Conservation (phyloP, 2,888 invertebrate genomes). For the Sesamia inferens region DNA sequence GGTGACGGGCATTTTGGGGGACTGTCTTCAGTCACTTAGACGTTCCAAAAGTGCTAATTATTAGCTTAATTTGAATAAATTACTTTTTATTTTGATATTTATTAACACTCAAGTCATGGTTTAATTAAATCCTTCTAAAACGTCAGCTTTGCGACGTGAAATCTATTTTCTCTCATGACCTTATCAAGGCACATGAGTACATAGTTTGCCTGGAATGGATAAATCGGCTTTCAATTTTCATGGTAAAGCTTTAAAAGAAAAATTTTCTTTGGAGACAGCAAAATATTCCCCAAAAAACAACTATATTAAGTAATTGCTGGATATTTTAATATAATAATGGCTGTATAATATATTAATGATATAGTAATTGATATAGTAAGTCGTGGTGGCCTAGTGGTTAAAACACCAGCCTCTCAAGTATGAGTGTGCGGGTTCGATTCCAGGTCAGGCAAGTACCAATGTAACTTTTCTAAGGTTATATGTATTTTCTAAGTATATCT, state of each 20-base stretch:
- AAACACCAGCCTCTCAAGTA: too few relatives aligned
- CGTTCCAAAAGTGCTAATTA: not conserved
- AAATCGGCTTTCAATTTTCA: slow-evolving; percentile 27
- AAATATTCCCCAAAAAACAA: not conserved
- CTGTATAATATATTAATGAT: too few relatives aligned
- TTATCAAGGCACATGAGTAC: slow-evolving; percentile 18
- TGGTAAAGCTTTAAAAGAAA: slow-evolving; percentile 22
- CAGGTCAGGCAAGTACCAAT: too few relatives aligned
- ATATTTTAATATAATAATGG: too few relatives aligned
- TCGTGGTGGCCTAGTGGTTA: too few relatives aligned
- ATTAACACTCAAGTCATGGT: not conserved
- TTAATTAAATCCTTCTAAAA: slow-evolving; percentile 6
- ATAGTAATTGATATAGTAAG: too few relatives aligned
- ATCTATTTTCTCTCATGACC: slow-evolving; percentile 14
- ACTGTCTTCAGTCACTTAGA: not conserved
- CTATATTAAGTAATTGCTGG: slow-evolving; percentile 3
- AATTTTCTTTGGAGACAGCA: not conserved
- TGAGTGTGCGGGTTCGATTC: too few relatives aligned
- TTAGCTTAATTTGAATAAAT: not conserved
- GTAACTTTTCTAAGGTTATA: too few relatives aligned
- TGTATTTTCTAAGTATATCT: too few relatives aligned
- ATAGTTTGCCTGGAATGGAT: slow-evolving; percentile 17
- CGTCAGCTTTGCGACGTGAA: not conserved
- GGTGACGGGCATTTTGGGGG: not conserved
- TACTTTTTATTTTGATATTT: not conserved